Conservation (phyloP, 1,140 invertebrate species). For the Euglossa dilemma region DNA sequence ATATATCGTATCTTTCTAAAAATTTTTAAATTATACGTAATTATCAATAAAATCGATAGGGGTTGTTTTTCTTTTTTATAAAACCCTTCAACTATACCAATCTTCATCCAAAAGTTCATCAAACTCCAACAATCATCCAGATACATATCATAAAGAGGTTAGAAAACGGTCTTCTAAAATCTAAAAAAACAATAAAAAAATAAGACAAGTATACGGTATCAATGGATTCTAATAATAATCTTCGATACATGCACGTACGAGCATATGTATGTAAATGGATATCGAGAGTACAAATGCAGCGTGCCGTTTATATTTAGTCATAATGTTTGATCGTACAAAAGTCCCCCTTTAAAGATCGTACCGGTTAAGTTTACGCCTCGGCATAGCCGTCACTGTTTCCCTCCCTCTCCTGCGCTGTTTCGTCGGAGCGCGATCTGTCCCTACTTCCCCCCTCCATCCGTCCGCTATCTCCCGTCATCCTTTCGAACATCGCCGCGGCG, state of each 20-base stretch:
- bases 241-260: not conserved
- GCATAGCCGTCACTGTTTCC: not conserved
- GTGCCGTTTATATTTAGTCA: conserved; percentile 61
- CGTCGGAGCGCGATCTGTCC: not conserved
- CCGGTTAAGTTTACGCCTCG: conserved; percentile 33
- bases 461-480: conserved; percentile 1
- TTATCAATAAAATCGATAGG: too few relatives aligned
- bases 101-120: too few relatives aligned
- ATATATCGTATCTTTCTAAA: too few relatives aligned
- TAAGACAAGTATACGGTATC: not conserved
- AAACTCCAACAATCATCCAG: too few relatives aligned
- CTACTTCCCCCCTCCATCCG: not conserved
- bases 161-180: not conserved
- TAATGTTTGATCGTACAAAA: conserved; percentile 43
- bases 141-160: too few relatives aligned
- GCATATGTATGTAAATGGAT: too few relatives aligned
- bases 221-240: too few relatives aligned
- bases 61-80: too few relatives aligned
- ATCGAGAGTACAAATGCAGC: not conserved
- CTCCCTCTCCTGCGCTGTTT: not conserved
- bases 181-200: not conserved
- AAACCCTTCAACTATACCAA: too few relatives aligned
- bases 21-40: too few relatives aligned
- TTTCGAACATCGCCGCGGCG: conserved; percentile 22
- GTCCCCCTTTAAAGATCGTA: conserved; percentile 36